A percentile compares a stretch with the other conserved stretches of the same genome.
Conservation (phyloP, 2,888 invertebrate genomes). For the Protophormia terraenovae region DNA sequence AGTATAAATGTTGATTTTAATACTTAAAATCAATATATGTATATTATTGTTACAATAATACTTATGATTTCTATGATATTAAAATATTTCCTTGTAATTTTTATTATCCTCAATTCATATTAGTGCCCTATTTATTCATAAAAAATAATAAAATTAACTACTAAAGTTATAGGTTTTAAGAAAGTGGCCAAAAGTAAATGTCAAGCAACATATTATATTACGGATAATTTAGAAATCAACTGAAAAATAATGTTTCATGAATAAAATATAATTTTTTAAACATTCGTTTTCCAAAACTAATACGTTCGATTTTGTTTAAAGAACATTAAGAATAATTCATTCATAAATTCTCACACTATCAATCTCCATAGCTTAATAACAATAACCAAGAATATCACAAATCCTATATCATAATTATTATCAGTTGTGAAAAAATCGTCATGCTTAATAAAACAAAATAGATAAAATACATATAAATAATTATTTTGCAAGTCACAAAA, state of each 20-base stretch:
- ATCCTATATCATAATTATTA: neutral
- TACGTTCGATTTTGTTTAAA: no score
- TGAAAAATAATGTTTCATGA: no score
- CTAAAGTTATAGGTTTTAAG: neutral
- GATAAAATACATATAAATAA: neutral
- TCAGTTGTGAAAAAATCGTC: neutral
- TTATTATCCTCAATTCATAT: neutral
- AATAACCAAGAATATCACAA: neutral
- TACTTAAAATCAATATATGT: neutral
- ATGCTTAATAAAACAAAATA: neutral
- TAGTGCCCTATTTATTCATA: neutral
- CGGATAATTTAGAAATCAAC: no score
- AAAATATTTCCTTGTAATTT: neutral
- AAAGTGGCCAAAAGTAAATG: neutral
- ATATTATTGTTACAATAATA: no score
- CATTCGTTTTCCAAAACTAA: no score
- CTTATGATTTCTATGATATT: neutral
- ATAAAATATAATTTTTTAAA: no score
- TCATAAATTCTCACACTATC: neutral
- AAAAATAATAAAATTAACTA: neutral
- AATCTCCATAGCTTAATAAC: neutral
- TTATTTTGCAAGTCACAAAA: neutral
- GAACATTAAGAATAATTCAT: no score
- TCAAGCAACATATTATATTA: no score
- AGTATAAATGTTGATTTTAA: neutral